Evolutionary conservation across 2,888 invertebrate species (phyloP), one percentile per base, ranked within the genome.

Genomic region (Tetragnatha montana): DNA sequence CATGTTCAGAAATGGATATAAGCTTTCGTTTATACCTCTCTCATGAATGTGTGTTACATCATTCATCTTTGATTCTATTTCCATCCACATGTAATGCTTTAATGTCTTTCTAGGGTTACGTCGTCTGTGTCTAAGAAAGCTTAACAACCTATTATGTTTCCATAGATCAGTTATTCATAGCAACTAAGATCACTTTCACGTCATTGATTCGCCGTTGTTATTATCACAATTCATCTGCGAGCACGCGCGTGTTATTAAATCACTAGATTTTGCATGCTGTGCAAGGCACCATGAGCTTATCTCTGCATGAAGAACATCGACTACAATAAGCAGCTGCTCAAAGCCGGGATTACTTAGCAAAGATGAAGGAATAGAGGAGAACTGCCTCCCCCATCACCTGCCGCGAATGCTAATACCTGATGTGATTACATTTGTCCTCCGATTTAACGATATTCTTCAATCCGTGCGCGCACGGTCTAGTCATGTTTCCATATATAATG

Each of bases 301-400:
- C 79, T 71, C 50, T 3, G 71, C 51, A 70, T 49, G 19, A 79
- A 50, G 49, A 78, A 69, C 76, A 60, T 78, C n/a, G 49, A 49
- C 69, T n/a, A 47, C 22, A 70, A 47, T 81, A 68, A 22, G 0
- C 81, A 87, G 81, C 87, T 87, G 87, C 51, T 69, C 71, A 81
- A 87, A 87, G 87, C 70, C 51, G 22, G 51, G 60, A 60, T 60
- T 51, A 35, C 21, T 49, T 51, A 71, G 17, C 49, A 12, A 19
- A 12, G 22, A 75, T 80, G 69, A 80, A n/a, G 14, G 69, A 49
- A 85, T 22, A 78, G 51, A 85, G 78, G 79, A 85, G n/a, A 68
- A 19, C 68, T n/a, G 22, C 47, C 71, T 70, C 7, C 50, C 21
- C 22, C 6, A n/a, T 12, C 87, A 87, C 87, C 87, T 87, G 87